Evolutionary conservation across 2,888 invertebrate species (phyloP), one percentile per base, ranked within the genome.

Genomic region (Epinotia nisella): DNA sequence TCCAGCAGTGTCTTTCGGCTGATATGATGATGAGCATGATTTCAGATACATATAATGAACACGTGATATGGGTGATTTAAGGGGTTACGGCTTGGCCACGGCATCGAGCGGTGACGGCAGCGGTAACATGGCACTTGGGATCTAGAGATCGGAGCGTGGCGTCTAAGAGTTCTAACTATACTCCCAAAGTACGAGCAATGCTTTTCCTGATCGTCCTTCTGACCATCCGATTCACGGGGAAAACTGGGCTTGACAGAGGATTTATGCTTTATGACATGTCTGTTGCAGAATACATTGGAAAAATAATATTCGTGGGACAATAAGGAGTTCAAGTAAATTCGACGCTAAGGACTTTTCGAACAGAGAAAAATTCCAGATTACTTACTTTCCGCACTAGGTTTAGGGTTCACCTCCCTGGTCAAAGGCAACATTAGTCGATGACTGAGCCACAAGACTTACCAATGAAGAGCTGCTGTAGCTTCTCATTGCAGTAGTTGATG

Each of bases 401-500:
- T 2, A 41, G 41, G 41, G 41, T 41, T 41, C 41, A 13, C 45
- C 45, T 13, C 45, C 15, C 3, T 15, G 15, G 15, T 13, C 45
- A 45, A 49, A n/a, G 49, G 49, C n/a, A 7, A n/a, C 5, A 49
- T 3, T n/a, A 1, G 49, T n/a, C 5, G n/a, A 2, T 1, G 49
- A 7, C 2, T 41, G 41, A 1, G n/a, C 2, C 2, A 24, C 1
- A n/a, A 1, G 35, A 68, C 92, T 90, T 83, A 97, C 97, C 97
- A 83, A 99, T 99, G 87, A 99, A 99, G 49, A 99, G 94, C 89
- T 99, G 99, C 87, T 99, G 99, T 77, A 99, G 94, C 87, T 99
- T 99, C 93, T 99, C 99, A 87, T 99, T 99, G 87, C 99, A 99
- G 91, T 99, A 99, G 92, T 99, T 99, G 85, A 99, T 99, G 90